These are phyloP conservation scores for Eupithecia dodoneata DNA, from an alignment of 2,888 invertebrate genomes.

Conservation along the genomic window DNA sequence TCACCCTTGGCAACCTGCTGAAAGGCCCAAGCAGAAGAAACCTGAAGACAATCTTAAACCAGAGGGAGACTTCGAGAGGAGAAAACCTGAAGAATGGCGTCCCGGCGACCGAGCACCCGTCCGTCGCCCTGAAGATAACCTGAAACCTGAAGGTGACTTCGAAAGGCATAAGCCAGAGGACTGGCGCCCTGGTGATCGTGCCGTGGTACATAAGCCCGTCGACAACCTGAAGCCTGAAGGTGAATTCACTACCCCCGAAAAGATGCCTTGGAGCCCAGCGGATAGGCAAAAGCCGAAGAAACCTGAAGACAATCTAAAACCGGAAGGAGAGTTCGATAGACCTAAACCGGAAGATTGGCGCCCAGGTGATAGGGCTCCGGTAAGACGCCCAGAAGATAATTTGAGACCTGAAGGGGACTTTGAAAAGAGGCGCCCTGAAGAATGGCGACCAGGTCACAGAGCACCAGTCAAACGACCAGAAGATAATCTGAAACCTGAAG, in stretches of 20 bases:
- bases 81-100: slow-evolving; percentile 67
- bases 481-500: slow-evolving; percentile 80
- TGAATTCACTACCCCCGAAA: slow-evolving; percentile 70
- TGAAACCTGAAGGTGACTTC: slow-evolving; percentile 83
- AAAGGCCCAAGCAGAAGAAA: slow-evolving; percentile 83
- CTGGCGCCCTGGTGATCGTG: slow-evolving; percentile 74
- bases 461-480: slow-evolving; percentile 80
- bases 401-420: slow-evolving; percentile 85
- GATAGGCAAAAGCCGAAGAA: slow-evolving; percentile 76
- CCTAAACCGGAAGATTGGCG: slow-evolving; percentile 58
- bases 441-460: slow-evolving; percentile 68
- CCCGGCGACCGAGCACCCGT: slow-evolving; percentile 61
- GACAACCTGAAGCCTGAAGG: slow-evolving; percentile 84
- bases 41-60: slow-evolving; percentile 85
- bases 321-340: slow-evolving; percentile 76
- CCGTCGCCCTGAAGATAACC: slow-evolving; percentile 73
- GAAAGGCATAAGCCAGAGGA: slow-evolving; percentile 60
- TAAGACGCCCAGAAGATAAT: slow-evolving; percentile 78
- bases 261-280: slow-evolving; percentile 67
- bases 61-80: slow-evolving; percentile 81
- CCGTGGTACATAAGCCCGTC: slow-evolving; percentile 65
- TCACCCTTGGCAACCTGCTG: slow-evolving; percentile 81
- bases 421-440: slow-evolving; percentile 79
- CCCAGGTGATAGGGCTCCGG: slow-evolving; percentile 70
- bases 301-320: slow-evolving; percentile 80